These are phyloP conservation scores for Drosophila kuntzei DNA, from an alignment of 2,888 invertebrate species.

Conservation along the genomic window DNA sequence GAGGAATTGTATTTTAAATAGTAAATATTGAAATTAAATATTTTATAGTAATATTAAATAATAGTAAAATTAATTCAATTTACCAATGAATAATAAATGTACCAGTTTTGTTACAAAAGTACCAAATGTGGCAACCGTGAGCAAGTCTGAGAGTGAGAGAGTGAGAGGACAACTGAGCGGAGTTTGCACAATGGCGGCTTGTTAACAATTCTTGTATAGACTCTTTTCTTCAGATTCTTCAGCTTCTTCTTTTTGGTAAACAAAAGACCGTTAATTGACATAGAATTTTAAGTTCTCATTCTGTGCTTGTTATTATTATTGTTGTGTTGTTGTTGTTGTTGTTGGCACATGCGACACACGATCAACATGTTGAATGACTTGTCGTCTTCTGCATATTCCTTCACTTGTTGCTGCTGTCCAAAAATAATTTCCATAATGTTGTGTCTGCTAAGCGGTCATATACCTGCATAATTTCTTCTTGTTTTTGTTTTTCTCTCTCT, in stretches of 20 bases:
- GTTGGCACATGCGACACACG: constrained; percentile 51
- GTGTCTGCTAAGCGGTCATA: constrained; percentile 55
- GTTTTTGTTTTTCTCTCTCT: neutral
- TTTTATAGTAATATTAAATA: too few relatives aligned
- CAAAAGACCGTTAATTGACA: constrained; percentile 83
- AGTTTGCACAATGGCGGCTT: constrained; percentile 50
- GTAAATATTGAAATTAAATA: too few relatives aligned
- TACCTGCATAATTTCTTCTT: constrained; percentile 64
- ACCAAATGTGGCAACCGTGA: neutral
- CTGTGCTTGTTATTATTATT: constrained; percentile 22
- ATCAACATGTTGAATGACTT: constrained; percentile 52
- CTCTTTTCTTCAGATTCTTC: constrained; percentile 17
- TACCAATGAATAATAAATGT: neutral
- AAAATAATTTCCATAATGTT: constrained; percentile 70
- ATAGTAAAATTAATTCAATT: neutral
- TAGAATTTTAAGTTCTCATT: constrained; percentile 68
- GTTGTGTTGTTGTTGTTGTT: constrained; percentile 23
- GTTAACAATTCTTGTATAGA: constrained; percentile 43
- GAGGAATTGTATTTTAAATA: too few relatives aligned
- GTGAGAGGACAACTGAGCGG: constrained; percentile 32
- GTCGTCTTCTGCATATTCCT: neutral
- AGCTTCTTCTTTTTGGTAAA: constrained; percentile 56
- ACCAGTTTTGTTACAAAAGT: neutral
- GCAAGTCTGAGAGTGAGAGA: constrained; percentile 1
- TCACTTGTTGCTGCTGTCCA: constrained; percentile 13